phyloP scores from a whole-genome alignment of 2,797 vertebrate species.

The Leucoraja ocellata region DNA sequence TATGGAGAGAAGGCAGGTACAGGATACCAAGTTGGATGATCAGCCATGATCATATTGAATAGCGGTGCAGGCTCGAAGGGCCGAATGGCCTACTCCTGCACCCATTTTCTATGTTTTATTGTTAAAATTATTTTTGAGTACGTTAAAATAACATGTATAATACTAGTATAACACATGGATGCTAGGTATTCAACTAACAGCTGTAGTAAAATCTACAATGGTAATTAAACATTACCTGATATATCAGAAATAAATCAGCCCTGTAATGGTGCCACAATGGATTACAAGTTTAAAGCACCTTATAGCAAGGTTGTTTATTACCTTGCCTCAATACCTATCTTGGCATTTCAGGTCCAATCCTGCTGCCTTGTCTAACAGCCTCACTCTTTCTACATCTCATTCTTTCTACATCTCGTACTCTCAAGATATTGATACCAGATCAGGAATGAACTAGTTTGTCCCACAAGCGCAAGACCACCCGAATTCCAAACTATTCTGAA shows the following conservation, averaged over 20 bases:
- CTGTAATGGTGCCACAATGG: background rate
- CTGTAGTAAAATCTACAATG: background rate
- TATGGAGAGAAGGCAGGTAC: no score
- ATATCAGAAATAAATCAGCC: background rate
- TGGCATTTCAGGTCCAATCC: background rate
- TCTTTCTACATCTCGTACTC: background rate
- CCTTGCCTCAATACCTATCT: background rate
- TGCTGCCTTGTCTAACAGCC: background rate
- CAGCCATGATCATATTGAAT: no score
- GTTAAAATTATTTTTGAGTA: background rate
- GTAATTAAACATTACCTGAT: background rate
- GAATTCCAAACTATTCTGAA: background rate
- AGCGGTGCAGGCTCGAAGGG: no score
- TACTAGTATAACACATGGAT: background rate
- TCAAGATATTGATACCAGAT: background rate
- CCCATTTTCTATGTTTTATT: no score
- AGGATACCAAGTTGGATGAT: no score
- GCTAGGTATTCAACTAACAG: background rate
- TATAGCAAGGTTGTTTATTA: background rate
- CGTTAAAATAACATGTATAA: background rate
- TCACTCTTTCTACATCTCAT: background rate
- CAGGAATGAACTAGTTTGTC: background rate
- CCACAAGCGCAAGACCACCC: background rate
- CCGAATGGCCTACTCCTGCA: no score
- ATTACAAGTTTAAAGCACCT: background rate